Percentiles rank a stretch among this genome's conserved stretches.
Conservation (phyloP, 2,888 invertebrate species). For the Bibio marci region DNA sequence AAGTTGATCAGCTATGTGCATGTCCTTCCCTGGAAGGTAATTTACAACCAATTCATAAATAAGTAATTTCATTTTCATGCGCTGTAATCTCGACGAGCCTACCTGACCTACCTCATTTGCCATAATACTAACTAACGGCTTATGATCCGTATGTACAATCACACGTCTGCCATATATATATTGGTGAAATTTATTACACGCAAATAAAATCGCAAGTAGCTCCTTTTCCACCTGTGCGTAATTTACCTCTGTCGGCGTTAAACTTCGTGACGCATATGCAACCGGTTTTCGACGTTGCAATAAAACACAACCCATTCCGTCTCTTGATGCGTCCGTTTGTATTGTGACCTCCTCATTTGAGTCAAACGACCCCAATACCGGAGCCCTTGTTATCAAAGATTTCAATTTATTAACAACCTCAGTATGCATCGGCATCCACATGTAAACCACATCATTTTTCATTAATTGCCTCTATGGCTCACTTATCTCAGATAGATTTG, state of each 20-base stretch:
- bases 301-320: constrained; percentile 10
- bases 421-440: constrained; percentile 8
- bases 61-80: constrained; percentile 13
- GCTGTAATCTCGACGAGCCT: constrained; percentile 11
- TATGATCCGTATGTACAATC: constrained; percentile 11
- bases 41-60: constrained; percentile 11
- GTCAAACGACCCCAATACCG: constrained; percentile 3
- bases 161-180: constrained; percentile 11
- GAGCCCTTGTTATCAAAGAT: constrained; percentile 6
- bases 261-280: constrained; percentile 14
- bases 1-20: constrained; percentile 1
- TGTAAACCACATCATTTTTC: constrained; percentile 7
- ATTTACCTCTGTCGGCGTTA: constrained; percentile 14
- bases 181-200: constrained; percentile 11
- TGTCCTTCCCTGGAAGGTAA: constrained; percentile 11
- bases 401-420: constrained; percentile 8
- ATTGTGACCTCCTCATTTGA: constrained; percentile 3
- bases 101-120: constrained; percentile 11
- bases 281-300: constrained; percentile 8
- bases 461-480: constrained; percentile 8
- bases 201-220: constrained; percentile 9
- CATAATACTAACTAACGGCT: constrained; percentile 11
- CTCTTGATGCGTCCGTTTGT: constrained; percentile 9
- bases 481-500: constrained; percentile 7
- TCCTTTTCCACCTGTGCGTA: constrained; percentile 13